Evolutionary conservation across 2,888 invertebrate species (phyloP), one percentile per base, ranked within the genome.

Genomic region (Drosophila atroscutellata): DNA sequence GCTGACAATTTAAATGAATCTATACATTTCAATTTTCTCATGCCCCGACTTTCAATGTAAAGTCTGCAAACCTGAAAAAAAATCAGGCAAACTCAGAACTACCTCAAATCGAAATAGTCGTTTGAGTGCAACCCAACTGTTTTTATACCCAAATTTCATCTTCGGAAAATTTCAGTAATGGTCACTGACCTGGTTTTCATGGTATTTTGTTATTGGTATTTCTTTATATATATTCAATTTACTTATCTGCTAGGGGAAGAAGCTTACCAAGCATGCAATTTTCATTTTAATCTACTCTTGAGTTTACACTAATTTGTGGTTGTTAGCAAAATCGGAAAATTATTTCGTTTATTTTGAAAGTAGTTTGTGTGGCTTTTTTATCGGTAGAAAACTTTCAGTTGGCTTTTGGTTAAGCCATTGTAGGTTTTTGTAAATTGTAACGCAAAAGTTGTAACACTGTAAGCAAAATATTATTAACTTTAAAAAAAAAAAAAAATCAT

Each of bases 281-380:
- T 67, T 63, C 34, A 24, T 73, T 84, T 76, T 71, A 74, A 76
- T 86, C 62, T 55, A 66, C 78, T 73, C 76, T 59, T 42, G 66
- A 63, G 59, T 64, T 61, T 32, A 36, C 55, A 60, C 72, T 72
- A 79, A 79, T 81, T 81, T 89, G 85, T 50, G 88, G 82, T 60
- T 47, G 32, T 50, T 58, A 49, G 60, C 52, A 65, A 67, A 69
- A 78, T 78, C 45, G 18, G 11, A 24, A 74, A 77, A 71, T 55
- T 70, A 70, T 80, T 83, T 66, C 2, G 18, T 57, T 58, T 66
- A 30, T 32, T 51, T 42, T 55, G 20, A 30, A 9, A 37, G 34
- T 6, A 13, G 47, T 51, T 60, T 60, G 50, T 37, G 56, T 30
- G 13, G 54, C 13, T 39, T 50, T n/a, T 13, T 15, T 24, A 3